Evolutionary conservation across 2,113 vertebrate genomes (phyloP).

Genomic region (Sinocyclocheilus maitianheensis): DNA sequence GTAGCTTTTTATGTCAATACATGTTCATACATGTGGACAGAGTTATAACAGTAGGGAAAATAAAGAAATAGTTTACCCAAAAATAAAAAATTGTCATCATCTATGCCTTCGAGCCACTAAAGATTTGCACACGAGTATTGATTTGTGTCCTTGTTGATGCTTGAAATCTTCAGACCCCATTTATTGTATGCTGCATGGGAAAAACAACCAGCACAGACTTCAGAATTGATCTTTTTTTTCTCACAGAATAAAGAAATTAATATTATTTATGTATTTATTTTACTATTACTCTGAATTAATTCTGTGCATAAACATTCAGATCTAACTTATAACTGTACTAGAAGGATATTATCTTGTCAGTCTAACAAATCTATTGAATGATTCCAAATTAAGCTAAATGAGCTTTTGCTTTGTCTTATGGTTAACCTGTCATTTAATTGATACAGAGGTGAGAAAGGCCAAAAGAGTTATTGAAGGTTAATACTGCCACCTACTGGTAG

Average conservation of each 20-base stretch:
- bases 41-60: not conserved
- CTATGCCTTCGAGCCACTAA: not conserved
- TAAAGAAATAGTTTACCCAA: not conserved
- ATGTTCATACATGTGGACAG: not conserved
- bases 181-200: not conserved
- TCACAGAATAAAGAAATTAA: not conserved
- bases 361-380: not conserved
- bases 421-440: not conserved
- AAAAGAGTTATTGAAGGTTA: not conserved
- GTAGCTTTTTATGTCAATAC: not conserved
- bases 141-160: not conserved
- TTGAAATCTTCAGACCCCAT: not conserved
- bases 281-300: not conserved
- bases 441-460: not conserved
- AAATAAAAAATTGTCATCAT: not conserved
- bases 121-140: not conserved
- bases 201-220: not conserved
- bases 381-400: not conserved
- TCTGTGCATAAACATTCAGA: not conserved
- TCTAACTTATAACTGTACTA: not conserved
- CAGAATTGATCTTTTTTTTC: not conserved
- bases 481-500: not conserved
- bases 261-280: not conserved
- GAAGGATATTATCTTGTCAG: not conserved
- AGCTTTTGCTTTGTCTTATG: not conserved